Conservation (phyloP, 2,888 invertebrate species). For the Panzeria rudis region DNA sequence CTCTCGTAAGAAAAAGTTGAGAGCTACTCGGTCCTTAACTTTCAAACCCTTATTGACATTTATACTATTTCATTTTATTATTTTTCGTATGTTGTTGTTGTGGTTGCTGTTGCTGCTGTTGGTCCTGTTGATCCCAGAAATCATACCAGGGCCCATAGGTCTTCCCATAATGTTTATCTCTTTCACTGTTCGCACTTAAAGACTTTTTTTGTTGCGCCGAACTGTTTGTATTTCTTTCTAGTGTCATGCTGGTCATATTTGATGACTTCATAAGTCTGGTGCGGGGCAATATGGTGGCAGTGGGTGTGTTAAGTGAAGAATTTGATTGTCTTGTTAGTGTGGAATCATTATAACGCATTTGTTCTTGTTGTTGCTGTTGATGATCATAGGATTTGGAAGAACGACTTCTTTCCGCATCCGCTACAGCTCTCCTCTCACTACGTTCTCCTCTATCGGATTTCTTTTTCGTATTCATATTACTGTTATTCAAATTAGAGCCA, state of each 20-base stretch:
- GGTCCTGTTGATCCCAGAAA: constrained; percentile 87
- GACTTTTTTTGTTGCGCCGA: constrained; percentile 61
- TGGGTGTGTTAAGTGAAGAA: constrained; percentile 80
- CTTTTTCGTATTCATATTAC: constrained; percentile 71
- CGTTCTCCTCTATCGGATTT: constrained; percentile 46
- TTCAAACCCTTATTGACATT: neutral
- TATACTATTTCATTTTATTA: constrained; percentile 75
- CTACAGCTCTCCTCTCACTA: constrained; percentile 14
- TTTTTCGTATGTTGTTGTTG: constrained; percentile 74
- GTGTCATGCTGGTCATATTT: constrained; percentile 74
- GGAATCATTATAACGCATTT: constrained; percentile 72
- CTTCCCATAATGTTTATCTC: constrained; percentile 84
- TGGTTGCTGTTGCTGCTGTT: constrained; percentile 75
- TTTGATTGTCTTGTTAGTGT: constrained; percentile 78
- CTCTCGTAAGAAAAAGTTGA: constrained; percentile 80
- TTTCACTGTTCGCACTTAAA: constrained; percentile 38
- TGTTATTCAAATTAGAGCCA: constrained; percentile 79
- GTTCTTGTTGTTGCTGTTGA: constrained; percentile 80
- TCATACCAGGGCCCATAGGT: constrained; percentile 95
- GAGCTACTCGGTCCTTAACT: constrained; percentile 49
- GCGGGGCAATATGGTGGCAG: constrained; percentile 82
- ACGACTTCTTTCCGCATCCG: constrained; percentile 45
- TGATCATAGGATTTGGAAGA: constrained; percentile 66
- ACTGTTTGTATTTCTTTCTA: constrained; percentile 79
- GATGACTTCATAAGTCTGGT: constrained; percentile 81